These are phyloP conservation scores for Apteryx owenii DNA, from an alignment of 2,113 vertebrate species.

Conservation along the genomic window DNA sequence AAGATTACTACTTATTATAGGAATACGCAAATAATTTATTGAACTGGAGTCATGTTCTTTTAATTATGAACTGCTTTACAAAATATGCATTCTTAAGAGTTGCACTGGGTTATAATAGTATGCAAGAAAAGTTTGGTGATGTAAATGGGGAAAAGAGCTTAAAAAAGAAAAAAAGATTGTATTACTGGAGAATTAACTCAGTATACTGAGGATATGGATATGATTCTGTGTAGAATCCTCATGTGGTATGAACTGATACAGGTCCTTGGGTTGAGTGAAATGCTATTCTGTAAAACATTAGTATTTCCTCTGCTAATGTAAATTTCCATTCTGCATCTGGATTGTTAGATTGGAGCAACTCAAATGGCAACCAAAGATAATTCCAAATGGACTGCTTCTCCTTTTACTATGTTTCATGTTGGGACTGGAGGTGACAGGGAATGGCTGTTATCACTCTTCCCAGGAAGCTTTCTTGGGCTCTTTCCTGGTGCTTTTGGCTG, in stretches of 20 bases:
- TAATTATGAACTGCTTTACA: background rate
- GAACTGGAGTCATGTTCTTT: background rate
- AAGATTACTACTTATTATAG: background rate
- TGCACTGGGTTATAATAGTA: background rate
- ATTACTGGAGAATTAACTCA: background rate
- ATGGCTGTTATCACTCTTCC: background rate
- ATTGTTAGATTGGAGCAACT: background rate
- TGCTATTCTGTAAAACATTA: background rate
- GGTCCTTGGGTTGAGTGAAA: background rate
- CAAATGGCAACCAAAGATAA: background rate
- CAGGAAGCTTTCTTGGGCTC: background rate
- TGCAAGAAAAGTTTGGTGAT: background rate
- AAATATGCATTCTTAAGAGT: background rate
- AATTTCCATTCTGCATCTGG: background rate
- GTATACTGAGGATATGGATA: background rate
- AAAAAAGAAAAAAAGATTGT: background rate
- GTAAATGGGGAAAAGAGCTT: background rate
- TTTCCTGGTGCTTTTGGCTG: background rate
- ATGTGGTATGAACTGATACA: background rate
- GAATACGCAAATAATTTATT: background rate
- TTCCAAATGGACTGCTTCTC: background rate
- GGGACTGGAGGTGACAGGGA: background rate
- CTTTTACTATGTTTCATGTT: background rate
- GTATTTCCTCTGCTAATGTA: background rate
- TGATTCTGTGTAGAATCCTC: background rate